Conservation (phyloP, 2,888 invertebrate genomes). For the Congeria kusceri region DNA sequence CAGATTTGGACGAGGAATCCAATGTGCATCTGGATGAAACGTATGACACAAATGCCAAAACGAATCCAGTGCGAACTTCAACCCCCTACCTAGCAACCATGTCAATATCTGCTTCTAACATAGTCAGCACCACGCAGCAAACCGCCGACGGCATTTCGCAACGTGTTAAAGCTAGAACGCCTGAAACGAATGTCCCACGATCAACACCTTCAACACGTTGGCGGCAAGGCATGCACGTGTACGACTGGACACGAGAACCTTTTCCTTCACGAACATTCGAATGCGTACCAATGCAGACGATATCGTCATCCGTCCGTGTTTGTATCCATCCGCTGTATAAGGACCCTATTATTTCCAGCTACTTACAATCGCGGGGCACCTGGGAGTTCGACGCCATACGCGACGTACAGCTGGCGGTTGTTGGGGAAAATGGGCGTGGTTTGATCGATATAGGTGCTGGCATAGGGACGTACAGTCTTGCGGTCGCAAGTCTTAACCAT, state of each 20-base stretch:
- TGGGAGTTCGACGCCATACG: slow-evolving; percentile 5
- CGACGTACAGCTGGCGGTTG: background rate
- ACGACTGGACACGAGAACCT: background rate
- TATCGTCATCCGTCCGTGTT: background rate
- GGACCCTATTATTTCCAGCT: background rate
- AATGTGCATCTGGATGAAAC: no score
- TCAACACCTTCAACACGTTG: no score
- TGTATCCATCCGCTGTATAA: background rate
- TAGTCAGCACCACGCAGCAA: no score
- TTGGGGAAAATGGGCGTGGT: background rate
- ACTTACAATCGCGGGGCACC: background rate
- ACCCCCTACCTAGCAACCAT: no score
- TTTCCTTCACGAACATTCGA: background rate
- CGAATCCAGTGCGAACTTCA: no score
- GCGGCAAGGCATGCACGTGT: background rate
- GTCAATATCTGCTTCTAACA: no score
- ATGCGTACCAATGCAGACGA: slow-evolving; percentile 1
- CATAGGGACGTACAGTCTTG: background rate
- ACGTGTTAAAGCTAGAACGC: no score
- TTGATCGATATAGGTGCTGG: background rate
- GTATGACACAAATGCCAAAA: no score
- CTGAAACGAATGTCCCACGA: no score
- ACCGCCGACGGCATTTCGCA: no score
- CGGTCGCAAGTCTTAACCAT: background rate
- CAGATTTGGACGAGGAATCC: no score